A percentile compares a stretch with the other conserved stretches of the same genome.
Conservation (phyloP, 2,797 vertebrate genomes). For the Paguma larvata region DNA sequence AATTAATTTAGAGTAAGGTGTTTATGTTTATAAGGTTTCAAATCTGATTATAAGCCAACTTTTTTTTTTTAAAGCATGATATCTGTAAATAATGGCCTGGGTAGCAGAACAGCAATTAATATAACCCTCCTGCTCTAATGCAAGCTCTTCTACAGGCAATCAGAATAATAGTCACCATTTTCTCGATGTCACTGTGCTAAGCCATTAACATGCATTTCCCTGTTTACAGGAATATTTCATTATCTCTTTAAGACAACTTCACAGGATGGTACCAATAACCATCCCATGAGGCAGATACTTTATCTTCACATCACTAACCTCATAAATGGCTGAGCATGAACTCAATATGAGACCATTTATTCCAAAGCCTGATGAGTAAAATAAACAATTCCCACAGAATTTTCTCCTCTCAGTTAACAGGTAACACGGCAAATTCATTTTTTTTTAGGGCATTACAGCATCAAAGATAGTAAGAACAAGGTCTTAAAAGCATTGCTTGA, state of each 20-base stretch:
- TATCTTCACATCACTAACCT: not conserved
- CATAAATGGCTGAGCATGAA: not conserved
- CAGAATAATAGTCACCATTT: not conserved
- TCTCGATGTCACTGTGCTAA: not conserved
- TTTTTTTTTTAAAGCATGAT: not conserved
- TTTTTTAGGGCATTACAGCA: not conserved
- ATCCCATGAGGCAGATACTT: not conserved
- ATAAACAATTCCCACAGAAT: not conserved
- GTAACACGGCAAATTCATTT: not conserved
- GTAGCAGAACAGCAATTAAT: not conserved
- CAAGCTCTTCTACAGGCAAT: not conserved
- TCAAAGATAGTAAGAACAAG: constrained; percentile 14
- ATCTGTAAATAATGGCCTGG: not conserved
- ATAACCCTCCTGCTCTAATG: not conserved
- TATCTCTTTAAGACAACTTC: not conserved
- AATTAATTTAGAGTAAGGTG: not conserved
- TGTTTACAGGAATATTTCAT: not conserved
- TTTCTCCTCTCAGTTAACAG: not conserved
- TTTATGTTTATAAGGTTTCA: constrained; percentile 8
- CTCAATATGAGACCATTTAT: not conserved
- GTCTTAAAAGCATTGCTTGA: not conserved
- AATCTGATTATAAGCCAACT: not conserved
- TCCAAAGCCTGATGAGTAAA: not conserved
- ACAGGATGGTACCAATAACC: not conserved
- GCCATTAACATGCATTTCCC: not conserved